Percentiles rank a stretch among this genome's conserved stretches.
Evolutionary conservation across 2,888 invertebrate genomes (phyloP).

Genomic region (Diachrysia chrysitis): DNA sequence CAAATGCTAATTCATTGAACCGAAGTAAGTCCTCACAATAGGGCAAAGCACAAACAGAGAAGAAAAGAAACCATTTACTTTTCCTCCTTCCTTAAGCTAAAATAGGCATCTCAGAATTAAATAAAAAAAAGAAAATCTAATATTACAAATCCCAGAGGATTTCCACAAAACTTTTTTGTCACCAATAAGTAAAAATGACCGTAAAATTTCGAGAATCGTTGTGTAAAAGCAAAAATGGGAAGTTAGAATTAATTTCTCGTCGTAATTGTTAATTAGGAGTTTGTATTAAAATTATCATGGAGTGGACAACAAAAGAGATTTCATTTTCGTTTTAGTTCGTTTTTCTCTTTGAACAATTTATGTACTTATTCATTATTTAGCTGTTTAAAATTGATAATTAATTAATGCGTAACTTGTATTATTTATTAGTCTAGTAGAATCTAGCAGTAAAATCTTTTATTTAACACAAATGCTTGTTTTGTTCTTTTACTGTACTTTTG

Average conservation of each 20-base stretch:
- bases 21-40: not conserved
- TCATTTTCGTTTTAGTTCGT: slow-evolving; percentile 28
- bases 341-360: slow-evolving; percentile 27
- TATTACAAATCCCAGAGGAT: slow-evolving; percentile 13
- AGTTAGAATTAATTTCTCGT: slow-evolving; percentile 45
- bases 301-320: slow-evolving; percentile 44
- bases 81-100: slow-evolving; percentile 5
- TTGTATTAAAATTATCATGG: slow-evolving; percentile 44
- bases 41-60: not conserved
- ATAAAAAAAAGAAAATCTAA: slow-evolving; percentile 21
- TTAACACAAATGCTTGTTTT: no score
- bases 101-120: slow-evolving; percentile 10
- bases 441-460: no score
- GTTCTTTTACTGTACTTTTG: no score
- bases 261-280: slow-evolving; percentile 55
- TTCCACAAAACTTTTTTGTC: slow-evolving; percentile 13
- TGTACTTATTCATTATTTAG: slow-evolving; percentile 15
- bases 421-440: not conserved
- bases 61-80: slow-evolving; percentile 6
- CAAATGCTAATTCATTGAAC: slow-evolving; percentile 1
- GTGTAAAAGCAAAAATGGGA: slow-evolving; percentile 34
- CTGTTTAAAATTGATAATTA: slow-evolving; percentile 19
- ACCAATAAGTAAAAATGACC: slow-evolving; percentile 36
- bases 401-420: slow-evolving; percentile 4
- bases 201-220: slow-evolving; percentile 27